These are phyloP conservation scores for Eupithecia exiguata DNA, from an alignment of 2,888 invertebrate species.

Conservation along the genomic window DNA sequence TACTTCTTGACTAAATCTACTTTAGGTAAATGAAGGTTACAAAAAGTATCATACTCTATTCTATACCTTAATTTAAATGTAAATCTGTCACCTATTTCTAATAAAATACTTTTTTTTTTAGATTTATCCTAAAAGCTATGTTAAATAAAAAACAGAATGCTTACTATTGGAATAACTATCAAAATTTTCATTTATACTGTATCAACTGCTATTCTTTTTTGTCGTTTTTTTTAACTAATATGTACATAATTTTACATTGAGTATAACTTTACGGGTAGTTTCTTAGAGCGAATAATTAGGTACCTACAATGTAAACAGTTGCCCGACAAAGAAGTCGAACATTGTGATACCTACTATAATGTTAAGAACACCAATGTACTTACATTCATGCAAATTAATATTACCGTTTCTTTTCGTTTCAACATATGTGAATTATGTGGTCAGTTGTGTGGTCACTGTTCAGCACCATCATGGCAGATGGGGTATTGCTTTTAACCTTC, in stretches of 20 bases:
- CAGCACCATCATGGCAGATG: neutral
- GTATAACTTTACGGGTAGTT: too few relatives aligned
- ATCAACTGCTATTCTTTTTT: too few relatives aligned
- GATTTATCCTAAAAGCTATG: neutral
- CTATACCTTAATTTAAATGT: neutral
- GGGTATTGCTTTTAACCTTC: neutral
- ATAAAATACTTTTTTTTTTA: neutral
- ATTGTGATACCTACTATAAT: too few relatives aligned
- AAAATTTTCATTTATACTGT: neutral
- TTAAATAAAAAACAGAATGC: neutral
- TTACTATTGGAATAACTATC: neutral
- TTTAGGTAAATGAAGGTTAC: neutral
- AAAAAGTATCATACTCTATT: neutral
- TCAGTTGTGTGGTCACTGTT: constrained; percentile 3
- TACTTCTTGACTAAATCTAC: constrained; percentile 27
- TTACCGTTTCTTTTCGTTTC: too few relatives aligned
- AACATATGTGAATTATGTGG: neutral
- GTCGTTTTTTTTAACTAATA: too few relatives aligned
- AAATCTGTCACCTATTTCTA: too few relatives aligned
- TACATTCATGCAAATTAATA: too few relatives aligned
- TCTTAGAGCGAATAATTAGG: too few relatives aligned
- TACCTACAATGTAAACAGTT: too few relatives aligned
- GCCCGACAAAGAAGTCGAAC: too few relatives aligned
- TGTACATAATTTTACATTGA: too few relatives aligned
- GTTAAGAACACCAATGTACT: too few relatives aligned